Conservation (phyloP, 2,113 vertebrate genomes). For the Pterocles orientalis region DNA sequence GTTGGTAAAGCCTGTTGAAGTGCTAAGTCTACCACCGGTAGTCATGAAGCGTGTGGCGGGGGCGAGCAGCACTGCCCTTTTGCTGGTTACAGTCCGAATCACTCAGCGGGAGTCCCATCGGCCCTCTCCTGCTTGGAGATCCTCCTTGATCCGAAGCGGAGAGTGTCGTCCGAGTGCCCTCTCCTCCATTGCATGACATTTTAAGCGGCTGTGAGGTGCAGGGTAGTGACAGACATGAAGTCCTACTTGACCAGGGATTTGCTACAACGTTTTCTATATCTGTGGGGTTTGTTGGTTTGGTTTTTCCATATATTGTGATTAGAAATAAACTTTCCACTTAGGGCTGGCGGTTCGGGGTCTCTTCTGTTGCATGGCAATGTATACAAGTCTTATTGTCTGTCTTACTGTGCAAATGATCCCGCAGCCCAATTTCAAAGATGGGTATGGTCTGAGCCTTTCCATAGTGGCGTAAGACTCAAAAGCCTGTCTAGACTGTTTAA, state of each 20-base stretch:
- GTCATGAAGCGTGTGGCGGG: background rate
- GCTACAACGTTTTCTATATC: constrained; percentile 70
- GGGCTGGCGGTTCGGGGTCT: constrained; percentile 66
- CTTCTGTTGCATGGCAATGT: constrained; percentile 69
- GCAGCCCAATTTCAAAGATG: constrained; percentile 61
- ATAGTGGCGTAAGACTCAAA: background rate
- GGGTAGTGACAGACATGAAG: constrained; percentile 61
- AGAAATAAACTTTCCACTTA: constrained; percentile 70
- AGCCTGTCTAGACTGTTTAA: constrained; percentile 69
- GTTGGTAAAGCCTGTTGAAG: constrained; percentile 46
- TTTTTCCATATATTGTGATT: constrained; percentile 72
- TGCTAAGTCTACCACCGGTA: constrained; percentile 9
- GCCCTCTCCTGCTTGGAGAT: constrained; percentile 50
- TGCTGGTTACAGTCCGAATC: constrained; percentile 38
- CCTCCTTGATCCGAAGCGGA: background rate
- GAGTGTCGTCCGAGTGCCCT: constrained; percentile 39
- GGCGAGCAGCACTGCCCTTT: constrained; percentile 49
- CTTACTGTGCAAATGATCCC: constrained; percentile 66
- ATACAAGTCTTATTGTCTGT: constrained; percentile 67
- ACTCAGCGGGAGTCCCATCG: background rate
- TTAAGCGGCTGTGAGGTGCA: constrained; percentile 59
- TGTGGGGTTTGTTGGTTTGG: constrained; percentile 68
- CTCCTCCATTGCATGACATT: constrained; percentile 65
- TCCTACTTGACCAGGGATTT: constrained; percentile 73
- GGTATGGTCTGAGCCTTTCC: constrained; percentile 51